phyloP scores from a whole-genome alignment of 1,140 invertebrate species.

The Oppia nitens region DNA sequence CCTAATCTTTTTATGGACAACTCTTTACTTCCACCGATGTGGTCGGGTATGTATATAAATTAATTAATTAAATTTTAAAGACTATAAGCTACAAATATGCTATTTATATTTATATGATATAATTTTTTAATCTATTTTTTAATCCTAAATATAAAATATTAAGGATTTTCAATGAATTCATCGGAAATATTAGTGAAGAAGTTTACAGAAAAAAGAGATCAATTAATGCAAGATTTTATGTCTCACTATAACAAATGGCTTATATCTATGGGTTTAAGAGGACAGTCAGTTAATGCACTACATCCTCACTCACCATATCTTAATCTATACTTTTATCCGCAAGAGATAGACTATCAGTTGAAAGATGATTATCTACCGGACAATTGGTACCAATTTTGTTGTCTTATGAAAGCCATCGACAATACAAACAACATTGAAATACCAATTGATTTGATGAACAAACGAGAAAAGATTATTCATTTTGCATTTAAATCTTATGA shows the following conservation, averaged over 20 bases:
- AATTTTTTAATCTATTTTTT: too few relatives aligned
- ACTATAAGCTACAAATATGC: too few relatives aligned
- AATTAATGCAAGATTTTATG: background rate
- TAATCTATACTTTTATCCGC: slow-evolving; percentile 16
- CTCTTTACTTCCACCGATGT: background rate
- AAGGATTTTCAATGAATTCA: too few relatives aligned
- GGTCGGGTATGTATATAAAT: background rate
- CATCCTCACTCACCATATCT: slow-evolving; percentile 11
- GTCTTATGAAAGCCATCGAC: background rate
- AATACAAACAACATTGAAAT: too few relatives aligned
- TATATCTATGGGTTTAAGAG: background rate
- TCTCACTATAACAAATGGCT: background rate
- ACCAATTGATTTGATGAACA: background rate
- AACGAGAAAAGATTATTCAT: background rate
- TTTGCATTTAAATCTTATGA: too few relatives aligned
- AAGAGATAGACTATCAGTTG: slow-evolving; percentile 16
- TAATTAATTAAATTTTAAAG: too few relatives aligned
- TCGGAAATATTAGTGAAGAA: too few relatives aligned
- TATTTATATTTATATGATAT: too few relatives aligned
- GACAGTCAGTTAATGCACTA: background rate
- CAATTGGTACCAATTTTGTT: slow-evolving; percentile 4
- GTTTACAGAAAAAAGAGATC: too few relatives aligned
- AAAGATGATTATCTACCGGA: background rate
- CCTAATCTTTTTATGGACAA: background rate
- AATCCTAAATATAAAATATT: too few relatives aligned